Percentiles rank a stretch among this genome's conserved stretches.
phyloP scores from a whole-genome alignment of 2,888 invertebrate genomes.

The Ophraella communa region DNA sequence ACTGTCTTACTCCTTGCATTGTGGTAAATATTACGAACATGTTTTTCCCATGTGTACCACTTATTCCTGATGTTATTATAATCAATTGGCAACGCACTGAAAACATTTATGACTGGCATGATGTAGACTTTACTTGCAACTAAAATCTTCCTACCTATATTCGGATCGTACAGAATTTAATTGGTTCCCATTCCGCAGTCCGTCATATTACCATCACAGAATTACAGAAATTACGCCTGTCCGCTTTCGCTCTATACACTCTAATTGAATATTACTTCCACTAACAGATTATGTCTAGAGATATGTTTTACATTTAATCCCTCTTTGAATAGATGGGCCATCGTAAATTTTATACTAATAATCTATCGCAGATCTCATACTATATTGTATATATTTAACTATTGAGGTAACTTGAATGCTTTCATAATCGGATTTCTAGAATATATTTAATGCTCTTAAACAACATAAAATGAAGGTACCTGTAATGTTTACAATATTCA shows the following conservation, averaged over 20 bases:
- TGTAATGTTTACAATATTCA: background rate
- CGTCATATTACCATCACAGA: constrained; percentile 47
- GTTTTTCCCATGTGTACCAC: no score
- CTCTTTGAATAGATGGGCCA: constrained; percentile 41
- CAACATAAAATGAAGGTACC: background rate
- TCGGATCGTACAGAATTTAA: constrained; percentile 51
- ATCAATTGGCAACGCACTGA: background rate
- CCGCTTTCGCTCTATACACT: constrained; percentile 40
- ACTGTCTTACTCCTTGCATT: no score
- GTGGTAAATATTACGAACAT: no score
- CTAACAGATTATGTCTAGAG: constrained; percentile 47
- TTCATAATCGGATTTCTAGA: constrained; percentile 16
- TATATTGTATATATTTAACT: background rate
- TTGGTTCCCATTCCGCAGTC: constrained; percentile 55
- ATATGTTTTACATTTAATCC: constrained; percentile 36
- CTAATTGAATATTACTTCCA: constrained; percentile 53
- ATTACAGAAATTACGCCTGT: constrained; percentile 45
- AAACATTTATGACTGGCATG: background rate
- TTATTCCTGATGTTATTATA: no score
- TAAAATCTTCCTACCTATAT: constrained; percentile 14
- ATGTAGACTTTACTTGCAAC: background rate
- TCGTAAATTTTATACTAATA: constrained; percentile 36
- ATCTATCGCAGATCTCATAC: constrained; percentile 23
- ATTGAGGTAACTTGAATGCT: constrained; percentile 11
- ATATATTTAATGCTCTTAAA: constrained; percentile 23